Conservation (phyloP, 2,797 vertebrate species). For the Neosilurus mollespiculum region DNA sequence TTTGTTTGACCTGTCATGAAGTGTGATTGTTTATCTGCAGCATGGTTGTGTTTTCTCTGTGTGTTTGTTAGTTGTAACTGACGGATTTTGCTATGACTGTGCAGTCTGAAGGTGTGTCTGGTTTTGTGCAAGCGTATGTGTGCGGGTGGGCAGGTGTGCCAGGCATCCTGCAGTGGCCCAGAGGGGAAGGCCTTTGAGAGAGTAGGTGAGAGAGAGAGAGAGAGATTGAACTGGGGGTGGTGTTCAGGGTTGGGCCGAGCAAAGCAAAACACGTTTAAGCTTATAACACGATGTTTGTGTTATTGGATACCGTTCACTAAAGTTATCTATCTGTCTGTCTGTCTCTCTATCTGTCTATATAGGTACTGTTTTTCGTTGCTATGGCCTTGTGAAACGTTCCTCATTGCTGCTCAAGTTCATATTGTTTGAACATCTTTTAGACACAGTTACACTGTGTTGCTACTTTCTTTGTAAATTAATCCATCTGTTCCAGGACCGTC, state of each 20-base stretch:
- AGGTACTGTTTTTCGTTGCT: not conserved
- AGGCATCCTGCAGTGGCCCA: constrained; percentile 13
- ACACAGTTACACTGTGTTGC: not conserved
- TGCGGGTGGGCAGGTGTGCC: not conserved
- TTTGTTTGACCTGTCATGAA: not conserved
- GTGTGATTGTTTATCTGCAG: not conserved
- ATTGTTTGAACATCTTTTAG: not conserved
- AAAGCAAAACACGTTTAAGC: not conserved
- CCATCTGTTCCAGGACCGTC: not conserved
- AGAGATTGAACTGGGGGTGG: constrained; percentile 20
- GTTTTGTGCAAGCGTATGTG: constrained; percentile 1
- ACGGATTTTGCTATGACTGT: not conserved
- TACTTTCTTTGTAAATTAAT: constrained; percentile 2
- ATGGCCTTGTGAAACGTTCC: not conserved
- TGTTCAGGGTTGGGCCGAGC: not conserved
- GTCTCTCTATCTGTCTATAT: too few species aligned
- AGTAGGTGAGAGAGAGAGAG: too few species aligned
- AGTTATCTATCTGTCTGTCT: too few species aligned
- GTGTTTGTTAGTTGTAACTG: not conserved
- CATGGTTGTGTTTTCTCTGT: not conserved
- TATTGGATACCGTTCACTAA: not conserved
- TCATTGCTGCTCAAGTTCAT: not conserved
- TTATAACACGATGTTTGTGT: not conserved
- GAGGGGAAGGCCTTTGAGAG: constrained; percentile 26
- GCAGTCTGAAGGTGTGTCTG: constrained; percentile 32